Percentiles rank a stretch among this genome's conserved stretches.
These are phyloP conservation scores for Dinomys branickii DNA, from an alignment of 2,113 vertebrate genomes.

Conservation along the genomic window DNA sequence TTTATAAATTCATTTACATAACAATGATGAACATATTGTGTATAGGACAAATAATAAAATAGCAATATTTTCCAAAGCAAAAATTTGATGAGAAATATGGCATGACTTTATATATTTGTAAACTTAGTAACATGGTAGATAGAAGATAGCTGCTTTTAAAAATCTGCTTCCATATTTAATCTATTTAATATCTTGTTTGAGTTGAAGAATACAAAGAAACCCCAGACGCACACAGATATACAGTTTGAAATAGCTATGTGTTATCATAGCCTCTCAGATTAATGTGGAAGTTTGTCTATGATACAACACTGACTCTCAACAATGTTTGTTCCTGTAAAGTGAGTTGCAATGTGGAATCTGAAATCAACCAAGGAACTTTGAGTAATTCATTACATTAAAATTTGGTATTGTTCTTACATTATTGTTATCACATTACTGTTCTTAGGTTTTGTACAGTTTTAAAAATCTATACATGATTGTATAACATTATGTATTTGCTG, in stretches of 20 bases:
- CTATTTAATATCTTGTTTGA: neutral
- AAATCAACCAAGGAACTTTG: neutral
- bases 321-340: slow-evolving; percentile 21
- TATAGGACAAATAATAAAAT: slow-evolving; percentile 13
- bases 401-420: neutral
- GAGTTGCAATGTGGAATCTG: neutral
- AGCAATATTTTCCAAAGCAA: slow-evolving; percentile 26
- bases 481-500: neutral
- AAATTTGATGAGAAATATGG: neutral
- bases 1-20: neutral
- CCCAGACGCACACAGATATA: neutral
- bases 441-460: neutral
- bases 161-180: neutral
- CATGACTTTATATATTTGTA: neutral
- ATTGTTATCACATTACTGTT: neutral
- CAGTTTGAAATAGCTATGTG: neutral
- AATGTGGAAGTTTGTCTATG: neutral
- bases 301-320: neutral
- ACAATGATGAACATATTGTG: neutral
- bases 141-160: neutral
- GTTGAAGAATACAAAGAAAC: neutral
- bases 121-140: neutral
- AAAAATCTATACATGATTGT: neutral
- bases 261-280: neutral
- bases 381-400: neutral